These are phyloP conservation scores for Papilio demoleus DNA, from an alignment of 2,888 invertebrate genomes.

Conservation along the genomic window DNA sequence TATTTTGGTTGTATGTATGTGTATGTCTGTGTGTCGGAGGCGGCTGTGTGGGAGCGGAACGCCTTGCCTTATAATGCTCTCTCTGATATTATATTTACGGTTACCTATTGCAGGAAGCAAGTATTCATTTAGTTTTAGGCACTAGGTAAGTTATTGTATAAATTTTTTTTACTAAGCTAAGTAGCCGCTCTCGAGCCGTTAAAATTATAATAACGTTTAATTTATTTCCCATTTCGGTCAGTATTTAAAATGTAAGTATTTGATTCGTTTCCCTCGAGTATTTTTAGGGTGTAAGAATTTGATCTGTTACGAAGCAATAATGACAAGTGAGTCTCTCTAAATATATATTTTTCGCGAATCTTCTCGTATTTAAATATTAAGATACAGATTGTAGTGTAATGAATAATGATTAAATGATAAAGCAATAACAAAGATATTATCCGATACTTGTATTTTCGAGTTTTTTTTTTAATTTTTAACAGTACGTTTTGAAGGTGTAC, in stretches of 20 bases:
- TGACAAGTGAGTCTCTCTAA: constrained; percentile 51
- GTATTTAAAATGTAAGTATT: constrained; percentile 82
- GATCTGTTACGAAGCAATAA: constrained; percentile 70
- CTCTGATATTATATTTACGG: constrained; percentile 77
- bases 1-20: neutral
- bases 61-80: constrained; percentile 82
- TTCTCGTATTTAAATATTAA: constrained; percentile 36
- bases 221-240: constrained; percentile 83
- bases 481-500: constrained; percentile 24
- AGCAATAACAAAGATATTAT: constrained; percentile 38
- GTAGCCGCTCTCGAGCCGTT: constrained; percentile 58
- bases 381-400: constrained; percentile 33
- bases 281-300: constrained; percentile 65
- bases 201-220: constrained; percentile 73
- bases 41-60: constrained; percentile 47
- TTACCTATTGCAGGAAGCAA: constrained; percentile 81
- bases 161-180: constrained; percentile 69
- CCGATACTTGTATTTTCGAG: constrained; percentile 24
- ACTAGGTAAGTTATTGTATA: constrained; percentile 69
- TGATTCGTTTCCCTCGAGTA: constrained; percentile 75
- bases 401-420: constrained; percentile 29
- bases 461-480: constrained; percentile 16
- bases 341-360: constrained; percentile 40
- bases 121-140: constrained; percentile 77
- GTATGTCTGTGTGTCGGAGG: constrained; percentile 21